Percentiles rank a stretch among this genome's conserved stretches.
Conservation (phyloP, 1,140 invertebrate species). For the Mycetomoellerius zeteki region DNA sequence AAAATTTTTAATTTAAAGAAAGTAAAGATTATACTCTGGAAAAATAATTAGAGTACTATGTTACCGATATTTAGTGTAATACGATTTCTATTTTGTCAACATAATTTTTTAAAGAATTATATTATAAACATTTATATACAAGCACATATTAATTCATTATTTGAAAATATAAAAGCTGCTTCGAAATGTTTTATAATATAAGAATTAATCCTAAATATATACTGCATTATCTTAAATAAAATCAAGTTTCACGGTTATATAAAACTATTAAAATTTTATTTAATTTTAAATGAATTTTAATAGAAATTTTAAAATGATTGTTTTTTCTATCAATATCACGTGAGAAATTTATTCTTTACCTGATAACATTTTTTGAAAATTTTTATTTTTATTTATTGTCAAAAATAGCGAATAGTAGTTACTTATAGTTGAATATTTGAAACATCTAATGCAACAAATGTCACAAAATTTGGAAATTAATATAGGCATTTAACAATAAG, state of each 20-base stretch:
- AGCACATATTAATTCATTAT: background rate
- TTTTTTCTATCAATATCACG: background rate
- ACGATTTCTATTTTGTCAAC: background rate
- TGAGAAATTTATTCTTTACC: background rate
- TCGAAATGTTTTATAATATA: background rate
- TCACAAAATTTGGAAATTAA: background rate
- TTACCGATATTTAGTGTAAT: conserved; percentile 20
- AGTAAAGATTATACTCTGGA: background rate
- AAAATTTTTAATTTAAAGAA: background rate
- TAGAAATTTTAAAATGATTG: background rate
- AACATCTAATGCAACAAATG: background rate
- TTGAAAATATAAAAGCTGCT: background rate
- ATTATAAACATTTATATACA: background rate
- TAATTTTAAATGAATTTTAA: background rate
- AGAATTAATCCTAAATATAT: background rate
- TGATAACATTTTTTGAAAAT: background rate
- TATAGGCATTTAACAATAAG: too few relatives aligned
- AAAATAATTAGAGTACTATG: background rate
- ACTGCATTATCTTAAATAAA: background rate
- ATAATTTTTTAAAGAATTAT: background rate
- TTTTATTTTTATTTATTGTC: background rate
- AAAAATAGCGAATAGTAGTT: background rate
- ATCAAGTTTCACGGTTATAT: background rate
- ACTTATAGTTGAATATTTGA: background rate
- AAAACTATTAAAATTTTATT: background rate